These are phyloP conservation scores for Catocala nupta DNA, from an alignment of 2,888 invertebrate genomes.

Conservation along the genomic window DNA sequence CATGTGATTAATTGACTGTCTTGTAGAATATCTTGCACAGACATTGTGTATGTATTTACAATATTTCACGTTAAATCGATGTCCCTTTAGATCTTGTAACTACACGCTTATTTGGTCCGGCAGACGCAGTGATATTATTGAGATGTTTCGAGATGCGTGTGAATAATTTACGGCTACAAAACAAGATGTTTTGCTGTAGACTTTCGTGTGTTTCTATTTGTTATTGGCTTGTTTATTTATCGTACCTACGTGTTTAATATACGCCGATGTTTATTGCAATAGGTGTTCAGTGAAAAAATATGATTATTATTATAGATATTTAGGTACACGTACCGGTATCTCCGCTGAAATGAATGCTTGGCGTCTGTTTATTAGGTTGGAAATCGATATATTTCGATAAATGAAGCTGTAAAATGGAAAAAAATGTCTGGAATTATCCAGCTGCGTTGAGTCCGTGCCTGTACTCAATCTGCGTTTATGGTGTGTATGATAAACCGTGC, in stretches of 20 bases:
- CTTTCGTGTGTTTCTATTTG: constrained; percentile 11
- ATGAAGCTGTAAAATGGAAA: neutral
- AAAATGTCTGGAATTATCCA: constrained; percentile 68
- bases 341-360: constrained; percentile 12
- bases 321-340: constrained; percentile 14
- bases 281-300: constrained; percentile 9
- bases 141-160: constrained; percentile 7
- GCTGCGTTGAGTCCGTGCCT: constrained; percentile 70
- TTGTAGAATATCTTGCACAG: constrained; percentile 49
- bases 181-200: constrained; percentile 7
- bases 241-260: neutral
- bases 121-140: constrained; percentile 5
- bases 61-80: constrained; percentile 20
- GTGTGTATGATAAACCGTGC: constrained; percentile 78
- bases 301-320: constrained; percentile 26
- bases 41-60: constrained; percentile 43
- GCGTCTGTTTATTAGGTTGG: neutral
- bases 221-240: constrained; percentile 6
- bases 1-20: constrained; percentile 73
- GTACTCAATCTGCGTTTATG: constrained; percentile 70
- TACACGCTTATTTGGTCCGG: constrained; percentile 31
- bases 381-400: constrained; percentile 1
- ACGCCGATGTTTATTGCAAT: constrained; percentile 2
- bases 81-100: constrained; percentile 40
- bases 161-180: constrained; percentile 20